Evolutionary conservation across 2,797 vertebrate genomes (phyloP).

Genomic region (Lepilemur septentrionalis): DNA sequence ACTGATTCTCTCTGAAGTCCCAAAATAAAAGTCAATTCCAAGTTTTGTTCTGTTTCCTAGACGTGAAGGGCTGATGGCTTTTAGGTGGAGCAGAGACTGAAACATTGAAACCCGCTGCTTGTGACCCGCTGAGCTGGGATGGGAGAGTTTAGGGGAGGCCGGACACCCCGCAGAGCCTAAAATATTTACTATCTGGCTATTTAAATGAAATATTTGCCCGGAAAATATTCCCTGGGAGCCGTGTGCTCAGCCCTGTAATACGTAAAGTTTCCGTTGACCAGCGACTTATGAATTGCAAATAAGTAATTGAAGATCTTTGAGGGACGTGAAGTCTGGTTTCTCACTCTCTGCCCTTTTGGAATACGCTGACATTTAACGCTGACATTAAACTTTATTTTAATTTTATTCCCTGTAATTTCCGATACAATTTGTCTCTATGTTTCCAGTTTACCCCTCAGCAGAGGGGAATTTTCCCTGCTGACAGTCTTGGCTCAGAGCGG

Average conservation of each 20-base stretch:
- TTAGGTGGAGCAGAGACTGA: too few species aligned
- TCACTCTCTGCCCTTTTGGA: not conserved
- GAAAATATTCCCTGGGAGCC: not conserved
- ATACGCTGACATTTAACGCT: conserved; percentile 55
- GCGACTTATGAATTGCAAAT: conserved; percentile 9
- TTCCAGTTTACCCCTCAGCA: conserved; percentile 21
- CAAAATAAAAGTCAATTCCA: too few species aligned
- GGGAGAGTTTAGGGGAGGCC: not conserved
- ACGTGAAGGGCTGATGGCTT: too few species aligned
- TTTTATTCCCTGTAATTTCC: not conserved
- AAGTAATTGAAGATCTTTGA: not conserved
- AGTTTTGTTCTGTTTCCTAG: too few species aligned
- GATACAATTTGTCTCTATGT: not conserved
- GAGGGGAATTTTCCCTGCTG: conserved; percentile 17
- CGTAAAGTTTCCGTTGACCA: not conserved
- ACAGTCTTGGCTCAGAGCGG: conserved; percentile 48
- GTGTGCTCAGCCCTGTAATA: not conserved
- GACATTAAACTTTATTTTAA: not conserved
- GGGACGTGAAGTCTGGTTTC: not conserved
- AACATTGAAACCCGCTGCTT: too few species aligned
- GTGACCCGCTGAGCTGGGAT: too few species aligned
- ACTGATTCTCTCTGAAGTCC: too few species aligned
- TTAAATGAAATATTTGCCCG: not conserved
- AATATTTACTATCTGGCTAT: not conserved
- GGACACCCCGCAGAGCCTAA: not conserved